A percentile compares a stretch with the other conserved stretches of the same genome.
phyloP scores from a whole-genome alignment of 2,888 invertebrate genomes.

The Tineola bisselliella region DNA sequence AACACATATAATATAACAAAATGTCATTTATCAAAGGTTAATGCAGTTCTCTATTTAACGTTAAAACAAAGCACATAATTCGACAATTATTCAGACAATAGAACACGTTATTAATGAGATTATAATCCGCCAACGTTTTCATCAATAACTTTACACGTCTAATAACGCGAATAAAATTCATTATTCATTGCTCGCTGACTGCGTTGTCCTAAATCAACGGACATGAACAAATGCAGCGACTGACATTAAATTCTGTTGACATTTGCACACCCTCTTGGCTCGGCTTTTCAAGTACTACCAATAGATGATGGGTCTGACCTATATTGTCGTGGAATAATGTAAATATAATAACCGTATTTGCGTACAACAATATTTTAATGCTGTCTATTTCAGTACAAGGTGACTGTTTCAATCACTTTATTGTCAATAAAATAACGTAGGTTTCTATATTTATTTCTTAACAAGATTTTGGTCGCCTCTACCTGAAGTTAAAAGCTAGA shows the following conservation, averaged over 20 bases:
- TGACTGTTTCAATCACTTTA: no score
- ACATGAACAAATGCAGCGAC: constrained; percentile 10
- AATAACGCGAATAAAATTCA: background rate
- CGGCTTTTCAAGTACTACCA: constrained; percentile 1
- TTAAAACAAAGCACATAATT: background rate
- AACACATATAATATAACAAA: no score
- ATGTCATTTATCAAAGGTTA: no score
- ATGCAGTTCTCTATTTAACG: no score
- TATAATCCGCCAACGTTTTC: background rate
- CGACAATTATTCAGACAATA: background rate
- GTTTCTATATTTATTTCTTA: no score
- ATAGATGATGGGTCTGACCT: background rate
- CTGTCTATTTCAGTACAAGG: no score
- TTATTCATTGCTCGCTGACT: constrained; percentile 6
- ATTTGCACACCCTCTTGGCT: constrained; percentile 12
- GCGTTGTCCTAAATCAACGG: background rate
- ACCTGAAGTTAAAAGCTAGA: no score
- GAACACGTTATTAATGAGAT: background rate
- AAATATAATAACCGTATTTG: background rate
- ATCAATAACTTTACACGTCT: background rate
- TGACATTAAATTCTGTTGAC: constrained; percentile 12
- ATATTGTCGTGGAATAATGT: background rate
- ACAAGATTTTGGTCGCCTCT: no score
- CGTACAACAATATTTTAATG: background rate
- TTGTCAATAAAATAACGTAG: no score